Evolutionary conservation across 2,797 vertebrate species (phyloP).

Genomic region (Danio choprae): DNA sequence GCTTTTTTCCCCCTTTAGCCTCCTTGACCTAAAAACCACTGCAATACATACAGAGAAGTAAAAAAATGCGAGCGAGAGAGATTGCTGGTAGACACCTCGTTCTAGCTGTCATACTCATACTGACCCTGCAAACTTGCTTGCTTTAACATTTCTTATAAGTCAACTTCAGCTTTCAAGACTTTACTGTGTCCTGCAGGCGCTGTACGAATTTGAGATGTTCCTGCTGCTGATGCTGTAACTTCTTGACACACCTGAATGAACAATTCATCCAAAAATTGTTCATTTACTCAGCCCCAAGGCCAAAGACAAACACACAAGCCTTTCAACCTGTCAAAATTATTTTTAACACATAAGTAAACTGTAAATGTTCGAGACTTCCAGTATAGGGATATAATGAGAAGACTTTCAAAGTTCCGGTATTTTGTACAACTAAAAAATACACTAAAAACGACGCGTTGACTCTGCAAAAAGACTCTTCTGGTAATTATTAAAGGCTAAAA

Average conservation of each 20-base stretch:
- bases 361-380: no score
- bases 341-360: no score
- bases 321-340: no score
- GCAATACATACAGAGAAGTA: background rate
- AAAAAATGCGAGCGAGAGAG: background rate
- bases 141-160: background rate
- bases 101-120: background rate
- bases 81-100: background rate
- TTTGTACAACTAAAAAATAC: no score
- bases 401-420: no score
- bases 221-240: background rate
- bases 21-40: slow-evolving; percentile 37
- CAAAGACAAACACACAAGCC: no score
- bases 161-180: background rate
- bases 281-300: background rate
- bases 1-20: slow-evolving; percentile 14
- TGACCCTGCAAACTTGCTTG: background rate
- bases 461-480: no score
- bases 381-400: no score
- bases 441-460: no score
- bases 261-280: background rate
- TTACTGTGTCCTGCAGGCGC: background rate
- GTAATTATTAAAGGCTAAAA: no score
- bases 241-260: background rate
- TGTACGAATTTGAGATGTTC: background rate